Base-by-base conservation (phyloP, 2,797 vertebrate species). In the Nasua narica region DNA sequence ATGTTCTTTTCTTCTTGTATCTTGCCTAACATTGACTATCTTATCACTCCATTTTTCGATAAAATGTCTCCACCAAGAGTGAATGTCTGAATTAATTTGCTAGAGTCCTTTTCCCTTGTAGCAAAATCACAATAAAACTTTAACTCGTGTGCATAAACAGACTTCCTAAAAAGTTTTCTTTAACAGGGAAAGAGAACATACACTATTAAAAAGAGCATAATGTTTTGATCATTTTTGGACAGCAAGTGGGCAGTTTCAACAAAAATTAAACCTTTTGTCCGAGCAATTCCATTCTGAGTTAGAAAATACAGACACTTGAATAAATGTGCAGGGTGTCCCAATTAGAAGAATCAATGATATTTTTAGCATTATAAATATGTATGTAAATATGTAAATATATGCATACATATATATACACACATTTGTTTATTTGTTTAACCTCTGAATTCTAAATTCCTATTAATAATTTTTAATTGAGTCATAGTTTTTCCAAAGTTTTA, bases 41-140 rank as follows among this genome's bases (percentile, higher is more conserved):
- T 96, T 72, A 92, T 94, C 87, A 2, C 62, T 87, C 82, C 32
- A n/a, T 94, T 94, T 95, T 52, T 79, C 81, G 87, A 29, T 35
- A 62, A 85, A 96, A 83, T 69, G 86, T 90, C 95, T 72, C 69
- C 12, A 70, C 78, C 89, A 83, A 69, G 86, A 89, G 76, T 27
- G 91, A 96, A 84, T 97, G 96, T 95, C 89, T 88, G 95, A 91
- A 86, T 84, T 69, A 54, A 94, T 95, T 92, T 65, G 10, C 67
- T 56, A 40, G 62, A 90, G 62, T n/a, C 67, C 87, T 90, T 95
- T 88, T 82, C n/a, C 81, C 29, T 35, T 21, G 16, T 77, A 46
- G 14, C 87, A 78, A 90, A 90, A 87, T 78, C 72, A 58, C 27
- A 86, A 15, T 87, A 76, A 87, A 96, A 86, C 82, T 74, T 96